Conservation (phyloP, 2,888 invertebrate genomes). For the Drosophila quinaria region DNA sequence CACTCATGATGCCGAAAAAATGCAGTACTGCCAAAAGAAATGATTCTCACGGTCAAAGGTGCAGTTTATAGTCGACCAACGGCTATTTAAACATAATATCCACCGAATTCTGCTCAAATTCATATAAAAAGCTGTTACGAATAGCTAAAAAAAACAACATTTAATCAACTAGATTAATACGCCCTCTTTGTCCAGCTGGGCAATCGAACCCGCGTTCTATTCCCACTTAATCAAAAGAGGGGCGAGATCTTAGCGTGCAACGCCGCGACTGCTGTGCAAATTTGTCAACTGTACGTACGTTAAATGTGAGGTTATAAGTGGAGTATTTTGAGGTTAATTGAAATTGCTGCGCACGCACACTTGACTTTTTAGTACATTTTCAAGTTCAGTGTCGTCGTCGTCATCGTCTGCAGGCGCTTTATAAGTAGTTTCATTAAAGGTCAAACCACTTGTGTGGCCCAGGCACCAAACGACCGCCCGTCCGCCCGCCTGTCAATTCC, state of each 20-base stretch:
- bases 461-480: constrained; percentile 14
- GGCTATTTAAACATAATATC: constrained; percentile 6
- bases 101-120: constrained; percentile 2
- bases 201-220: constrained; percentile 16
- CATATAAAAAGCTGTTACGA: constrained; percentile 30
- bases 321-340: constrained; percentile 68
- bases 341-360: constrained; percentile 53
- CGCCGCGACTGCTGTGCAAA: constrained; percentile 42
- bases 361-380: constrained; percentile 41
- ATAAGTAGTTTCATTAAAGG: constrained; percentile 56
- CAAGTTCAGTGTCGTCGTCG: constrained; percentile 60
- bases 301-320: constrained; percentile 48
- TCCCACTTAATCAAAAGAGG: constrained; percentile 46
- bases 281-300: constrained; percentile 58
- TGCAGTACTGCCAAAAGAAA: constrained; percentile 13
- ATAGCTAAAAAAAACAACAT: constrained; percentile 28
- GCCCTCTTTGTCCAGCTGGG: constrained; percentile 27
- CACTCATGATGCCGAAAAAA: constrained; percentile 44
- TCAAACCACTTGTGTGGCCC: constrained; percentile 81
- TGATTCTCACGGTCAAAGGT: constrained; percentile 3
- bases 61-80: constrained; percentile 14
- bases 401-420: constrained; percentile 14
- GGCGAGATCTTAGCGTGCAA: constrained; percentile 1
- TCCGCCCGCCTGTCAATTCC: constrained; percentile 53
- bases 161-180: constrained; percentile 33